Conservation (phyloP, 1,140 invertebrate genomes). For the Atta cephalotes region DNA sequence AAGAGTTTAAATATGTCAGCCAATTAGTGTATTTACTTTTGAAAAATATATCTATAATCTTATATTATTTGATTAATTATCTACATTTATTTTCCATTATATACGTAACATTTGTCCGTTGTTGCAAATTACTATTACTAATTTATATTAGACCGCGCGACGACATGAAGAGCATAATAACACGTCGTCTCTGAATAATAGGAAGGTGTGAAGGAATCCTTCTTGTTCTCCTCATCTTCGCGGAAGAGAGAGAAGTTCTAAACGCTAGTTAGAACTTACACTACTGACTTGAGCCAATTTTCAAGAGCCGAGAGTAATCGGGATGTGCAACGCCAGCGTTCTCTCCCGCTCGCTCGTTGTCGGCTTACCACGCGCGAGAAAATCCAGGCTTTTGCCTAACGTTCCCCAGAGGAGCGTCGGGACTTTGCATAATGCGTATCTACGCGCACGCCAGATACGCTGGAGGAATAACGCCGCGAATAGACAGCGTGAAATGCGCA, state of each 20-base stretch:
- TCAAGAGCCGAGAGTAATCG: slow-evolving; percentile 39
- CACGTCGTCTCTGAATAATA: neutral
- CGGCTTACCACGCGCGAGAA: slow-evolving; percentile 28
- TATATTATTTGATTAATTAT: slow-evolving; percentile 2
- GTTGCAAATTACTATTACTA: neutral
- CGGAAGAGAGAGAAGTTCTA: neutral
- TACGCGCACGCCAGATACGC: slow-evolving; percentile 4
- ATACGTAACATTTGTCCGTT: no score
- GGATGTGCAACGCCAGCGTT: slow-evolving; percentile 7
- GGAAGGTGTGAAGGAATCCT: neutral
- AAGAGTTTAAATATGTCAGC: no score
- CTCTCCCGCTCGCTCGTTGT: neutral
- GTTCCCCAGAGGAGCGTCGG: slow-evolving; percentile 29
- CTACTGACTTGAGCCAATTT: slow-evolving; percentile 42
- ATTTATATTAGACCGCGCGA: neutral
- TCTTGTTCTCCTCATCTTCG: neutral
- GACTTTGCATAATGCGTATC: slow-evolving; percentile 65
- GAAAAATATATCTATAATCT: no score
- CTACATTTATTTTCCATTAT: no score
- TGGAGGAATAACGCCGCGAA: slow-evolving; percentile 60
- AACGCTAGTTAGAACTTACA: slow-evolving; percentile 38
- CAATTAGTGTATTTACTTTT: no score
- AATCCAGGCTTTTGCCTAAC: slow-evolving; percentile 67
- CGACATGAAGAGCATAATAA: neutral
- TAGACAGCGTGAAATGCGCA: slow-evolving; percentile 55